A percentile compares a stretch with the other conserved stretches of the same genome.
phyloP scores from a whole-genome alignment of 2,113 vertebrate species.

The Oryzias celebensis region DNA sequence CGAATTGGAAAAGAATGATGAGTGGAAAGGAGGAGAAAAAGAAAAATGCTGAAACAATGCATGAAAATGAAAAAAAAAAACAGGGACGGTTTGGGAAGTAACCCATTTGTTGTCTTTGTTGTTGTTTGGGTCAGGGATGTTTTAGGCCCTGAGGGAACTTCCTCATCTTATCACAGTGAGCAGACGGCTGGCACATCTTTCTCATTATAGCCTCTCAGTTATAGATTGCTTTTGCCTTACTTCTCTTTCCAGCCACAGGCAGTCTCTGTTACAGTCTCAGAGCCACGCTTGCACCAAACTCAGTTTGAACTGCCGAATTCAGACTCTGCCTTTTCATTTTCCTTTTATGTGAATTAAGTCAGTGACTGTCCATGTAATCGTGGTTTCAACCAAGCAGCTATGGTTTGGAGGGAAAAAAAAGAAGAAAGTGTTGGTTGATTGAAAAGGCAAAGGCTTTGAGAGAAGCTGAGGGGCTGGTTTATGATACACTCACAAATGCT shows the following conservation, averaged over 20 bases:
- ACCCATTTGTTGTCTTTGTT: slow-evolving; percentile 74
- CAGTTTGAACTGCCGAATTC: slow-evolving; percentile 71
- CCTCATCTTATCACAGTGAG: slow-evolving; percentile 77
- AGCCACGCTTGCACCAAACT: slow-evolving; percentile 57
- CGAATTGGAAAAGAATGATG: slow-evolving; percentile 27
- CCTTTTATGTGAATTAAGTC: slow-evolving; percentile 73
- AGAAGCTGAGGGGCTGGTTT: slow-evolving; percentile 43
- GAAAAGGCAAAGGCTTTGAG: slow-evolving; percentile 59
- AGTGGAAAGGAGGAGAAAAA: slow-evolving; percentile 12
- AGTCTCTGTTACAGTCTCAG: slow-evolving; percentile 65
- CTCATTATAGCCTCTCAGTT: slow-evolving; percentile 76
- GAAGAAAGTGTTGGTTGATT: slow-evolving; percentile 62
- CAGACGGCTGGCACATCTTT: slow-evolving; percentile 76
- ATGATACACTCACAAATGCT: slow-evolving; percentile 47
- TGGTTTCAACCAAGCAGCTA: slow-evolving; percentile 66
- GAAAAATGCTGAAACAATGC: slow-evolving; percentile 25
- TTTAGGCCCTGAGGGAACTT: slow-evolving; percentile 71
- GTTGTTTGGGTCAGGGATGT: slow-evolving; percentile 75
- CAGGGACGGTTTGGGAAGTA: slow-evolving; percentile 61
- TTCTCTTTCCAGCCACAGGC: slow-evolving; percentile 65
- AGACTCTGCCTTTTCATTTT: slow-evolving; percentile 65
- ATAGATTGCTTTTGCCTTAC: slow-evolving; percentile 75
- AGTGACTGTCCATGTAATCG: slow-evolving; percentile 71
- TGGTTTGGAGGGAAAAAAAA: slow-evolving; percentile 65
- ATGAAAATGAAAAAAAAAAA: slow-evolving; percentile 17